A percentile compares a stretch with the other conserved stretches of the same genome.
These are phyloP conservation scores for Phasianus colchicus DNA, from an alignment of 2,113 vertebrate genomes.

Conservation along the genomic window DNA sequence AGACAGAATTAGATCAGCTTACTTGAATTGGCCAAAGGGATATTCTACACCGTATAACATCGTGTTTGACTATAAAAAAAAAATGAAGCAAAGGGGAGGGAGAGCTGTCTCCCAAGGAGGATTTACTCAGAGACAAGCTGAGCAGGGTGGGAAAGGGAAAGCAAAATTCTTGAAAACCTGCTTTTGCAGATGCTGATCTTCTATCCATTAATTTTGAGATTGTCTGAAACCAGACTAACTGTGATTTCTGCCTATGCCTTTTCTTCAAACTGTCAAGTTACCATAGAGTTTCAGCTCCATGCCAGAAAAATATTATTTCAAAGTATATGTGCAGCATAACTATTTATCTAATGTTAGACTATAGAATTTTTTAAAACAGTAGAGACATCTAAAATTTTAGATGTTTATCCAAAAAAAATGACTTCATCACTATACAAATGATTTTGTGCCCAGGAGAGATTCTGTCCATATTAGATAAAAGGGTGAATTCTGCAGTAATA, in stretches of 20 bases:
- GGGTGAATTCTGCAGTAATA: not conserved
- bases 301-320: not conserved
- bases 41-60: not conserved
- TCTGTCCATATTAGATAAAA: not conserved
- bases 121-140: not conserved
- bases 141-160: not conserved
- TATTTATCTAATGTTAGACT: not conserved
- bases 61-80: not conserved
- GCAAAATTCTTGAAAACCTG: not conserved
- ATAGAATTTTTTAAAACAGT: not conserved
- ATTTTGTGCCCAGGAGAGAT: not conserved
- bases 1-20: not conserved
- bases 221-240: not conserved
- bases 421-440: not conserved
- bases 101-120: not conserved
- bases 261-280: not conserved
- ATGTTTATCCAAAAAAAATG: not conserved
- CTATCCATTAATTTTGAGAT: not conserved
- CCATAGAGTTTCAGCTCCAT: not conserved
- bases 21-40: not conserved
- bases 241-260: not conserved
- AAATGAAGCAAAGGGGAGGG: not conserved
- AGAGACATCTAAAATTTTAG: not conserved
- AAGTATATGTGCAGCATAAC: not conserved
- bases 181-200: not conserved